Base-by-base conservation (phyloP, 2,888 invertebrate species). In the Caenorhabditis sp. region DNA sequence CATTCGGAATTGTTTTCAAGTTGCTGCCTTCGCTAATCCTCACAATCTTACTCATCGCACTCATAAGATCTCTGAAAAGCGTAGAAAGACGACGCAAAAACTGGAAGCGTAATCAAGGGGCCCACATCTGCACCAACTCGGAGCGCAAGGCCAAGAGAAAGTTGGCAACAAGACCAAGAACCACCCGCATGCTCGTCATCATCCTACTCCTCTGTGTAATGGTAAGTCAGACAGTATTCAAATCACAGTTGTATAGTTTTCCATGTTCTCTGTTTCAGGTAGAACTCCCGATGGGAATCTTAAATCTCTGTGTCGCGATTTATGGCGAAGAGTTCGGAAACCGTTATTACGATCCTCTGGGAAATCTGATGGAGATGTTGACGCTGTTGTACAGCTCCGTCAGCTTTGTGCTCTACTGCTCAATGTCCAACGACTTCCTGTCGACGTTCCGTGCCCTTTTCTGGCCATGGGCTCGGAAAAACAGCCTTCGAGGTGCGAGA, bases 351-450 rank as follows among this genome's bases (percentile, higher is more conserved):
- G 86, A 89, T 79, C 85, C 87, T 24, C 65, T 89, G 71, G 89
- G 89, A 32, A 82, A 83, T 44, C 78, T 89, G 55, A 85, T 89
- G 86, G 89, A 89, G 65, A 88, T 89, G 88, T 80, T 89, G 18
- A 89, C 89, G 11, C 82, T 89, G 26, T 61, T 87, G 28, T 89
- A 89, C 79, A 85, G 85, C 50, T 88, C 87, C 9, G 82, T 88
- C 40, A 89, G 87, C 68, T 89, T 89, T 50, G 84, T 88, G 9
- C 81, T 89, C 22, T 89, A 89, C 77, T 89, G 89, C 79, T 68
- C 79, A 18, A 89, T 88, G 88, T 85, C 85, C 9, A 86, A 87
- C 68, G 88, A 88, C 55, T 88, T 86, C 68, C 74, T 85, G n/a
- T 77, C 84, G 18, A 88, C 88, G 13, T 88, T 88, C 81, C 87